Base-by-base conservation (phyloP, 2,888 invertebrate genomes). In the Capitulum mitella region DNA sequence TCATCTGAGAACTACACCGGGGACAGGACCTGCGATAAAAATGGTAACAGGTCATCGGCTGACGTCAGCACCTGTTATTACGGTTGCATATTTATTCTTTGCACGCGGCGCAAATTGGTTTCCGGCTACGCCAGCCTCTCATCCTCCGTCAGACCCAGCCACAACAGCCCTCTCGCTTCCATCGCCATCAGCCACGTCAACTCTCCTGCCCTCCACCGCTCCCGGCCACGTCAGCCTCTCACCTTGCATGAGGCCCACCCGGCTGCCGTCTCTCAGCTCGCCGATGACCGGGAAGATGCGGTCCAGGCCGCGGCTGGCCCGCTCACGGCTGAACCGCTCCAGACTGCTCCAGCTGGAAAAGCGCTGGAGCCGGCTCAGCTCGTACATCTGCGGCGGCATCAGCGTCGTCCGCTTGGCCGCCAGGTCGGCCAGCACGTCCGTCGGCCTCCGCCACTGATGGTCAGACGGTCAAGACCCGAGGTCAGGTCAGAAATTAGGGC, bases 311-410 rank as follows among this genome's bases (percentile, higher is more conserved):
- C 3, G 64, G 12, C 16, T 3, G 5, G 58, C 48, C 46, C 78
- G 29, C 29, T 46, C 26, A 3, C 48, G 29, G 32, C 78, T 74
- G 74, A 78, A 78, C 26, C 74, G 48, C 48, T 48, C 34, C 64
- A 78, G 70, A 2, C 10, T 12, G 29, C 26, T 29, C 58, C 64
- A 75, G 22, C 19, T 74, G 0, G 6, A 3, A 48, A 78, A 78
- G n/a, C 48, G 48, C n/a, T 48, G 43, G n/a, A 78, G 64, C 14
- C 70, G 70, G 22, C 70, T 29, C 6, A 75, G 46, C 51, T 78
- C 78, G 48, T 75, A 78, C 34, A 78, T 22, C 78, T 78, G 78
- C 14, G 78, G 78, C 43, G 78, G 78, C 64, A 70, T 75, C 58
- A 78, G 29, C 19, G 10, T 19, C 74, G 48, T 74, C 34, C 26